Evolutionary conservation across 2,113 vertebrate genomes (phyloP).

Genomic region (Coreoperca whiteheadi): DNA sequence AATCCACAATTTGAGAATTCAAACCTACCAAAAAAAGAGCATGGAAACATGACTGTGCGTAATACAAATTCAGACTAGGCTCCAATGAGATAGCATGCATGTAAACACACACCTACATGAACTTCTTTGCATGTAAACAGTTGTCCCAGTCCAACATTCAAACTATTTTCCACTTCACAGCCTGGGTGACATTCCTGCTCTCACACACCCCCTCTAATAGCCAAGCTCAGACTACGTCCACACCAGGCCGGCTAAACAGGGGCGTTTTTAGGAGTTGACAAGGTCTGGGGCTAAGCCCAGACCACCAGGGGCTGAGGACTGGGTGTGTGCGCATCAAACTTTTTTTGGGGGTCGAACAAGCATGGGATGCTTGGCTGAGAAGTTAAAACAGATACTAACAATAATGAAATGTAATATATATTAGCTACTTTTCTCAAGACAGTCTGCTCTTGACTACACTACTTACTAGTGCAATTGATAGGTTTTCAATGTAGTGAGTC

Average conservation of each 20-base stretch:
- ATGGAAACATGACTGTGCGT: not conserved
- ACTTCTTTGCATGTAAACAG: conserved; percentile 53
- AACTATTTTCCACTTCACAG: conserved; percentile 59
- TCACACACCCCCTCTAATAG: conserved; percentile 1
- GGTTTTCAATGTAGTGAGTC: too few species aligned
- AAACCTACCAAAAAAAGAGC: not conserved
- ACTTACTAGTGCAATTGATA: too few species aligned
- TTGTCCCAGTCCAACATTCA: conserved; percentile 35
- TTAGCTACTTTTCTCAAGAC: too few species aligned
- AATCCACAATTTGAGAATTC: not conserved
- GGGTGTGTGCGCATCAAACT: too few species aligned
- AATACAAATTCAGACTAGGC: not conserved
- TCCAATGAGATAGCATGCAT: conserved; percentile 30
- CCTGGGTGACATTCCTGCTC: conserved; percentile 24
- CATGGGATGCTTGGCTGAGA: too few species aligned
- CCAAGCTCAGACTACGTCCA: not conserved
- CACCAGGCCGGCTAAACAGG: accelerated
- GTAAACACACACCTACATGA: conserved; percentile 63
- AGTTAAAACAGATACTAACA: too few species aligned
- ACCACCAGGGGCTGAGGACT: too few species aligned
- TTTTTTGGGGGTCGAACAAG: too few species aligned
- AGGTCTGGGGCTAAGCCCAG: too few species aligned
- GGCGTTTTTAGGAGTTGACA: too few species aligned
- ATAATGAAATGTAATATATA: too few species aligned
- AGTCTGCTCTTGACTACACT: too few species aligned